phyloP scores from a whole-genome alignment of 2,888 invertebrate species.

The Protonemura montana region DNA sequence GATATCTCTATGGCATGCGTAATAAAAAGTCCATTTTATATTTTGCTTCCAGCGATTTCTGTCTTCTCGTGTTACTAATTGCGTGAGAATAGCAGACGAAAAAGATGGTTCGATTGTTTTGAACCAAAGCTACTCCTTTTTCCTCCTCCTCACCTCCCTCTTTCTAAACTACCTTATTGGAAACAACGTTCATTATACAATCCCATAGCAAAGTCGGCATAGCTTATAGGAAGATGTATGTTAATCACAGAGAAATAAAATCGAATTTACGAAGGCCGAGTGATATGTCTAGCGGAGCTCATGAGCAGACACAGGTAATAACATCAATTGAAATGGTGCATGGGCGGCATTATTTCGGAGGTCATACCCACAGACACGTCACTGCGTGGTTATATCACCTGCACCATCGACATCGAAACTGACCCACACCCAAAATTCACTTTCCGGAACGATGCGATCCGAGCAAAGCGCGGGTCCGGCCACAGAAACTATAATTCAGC shows the following conservation, averaged over 20 bases:
- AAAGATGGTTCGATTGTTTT: constrained; percentile 9
- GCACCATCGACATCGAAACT: background rate
- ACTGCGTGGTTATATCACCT: constrained; percentile 19
- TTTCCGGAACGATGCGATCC: background rate
- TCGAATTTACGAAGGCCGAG: constrained; percentile 8
- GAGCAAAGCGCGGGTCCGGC: background rate
- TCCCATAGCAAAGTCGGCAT: background rate
- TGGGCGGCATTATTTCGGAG: constrained; percentile 14
- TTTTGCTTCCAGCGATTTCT: constrained; percentile 12
- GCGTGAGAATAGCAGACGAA: constrained; percentile 30
- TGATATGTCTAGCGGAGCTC: background rate
- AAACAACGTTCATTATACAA: constrained; percentile 18
- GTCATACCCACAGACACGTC: constrained; percentile 17
- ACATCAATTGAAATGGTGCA: constrained; percentile 2
- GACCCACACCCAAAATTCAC: constrained; percentile 1
- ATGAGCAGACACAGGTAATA: constrained; percentile 14
- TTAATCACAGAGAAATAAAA: constrained; percentile 13
- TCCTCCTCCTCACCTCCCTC: background rate
- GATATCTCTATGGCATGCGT: constrained; percentile 15
- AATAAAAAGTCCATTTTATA: constrained; percentile 3
- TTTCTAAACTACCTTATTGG: background rate
- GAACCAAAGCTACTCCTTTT: constrained; percentile 15
- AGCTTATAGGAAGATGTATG: background rate
- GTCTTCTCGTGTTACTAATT: constrained; percentile 29
- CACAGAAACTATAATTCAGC: background rate